phyloP scores from a whole-genome alignment of 1,140 invertebrate genomes.

The Cotesia chilonis region DNA sequence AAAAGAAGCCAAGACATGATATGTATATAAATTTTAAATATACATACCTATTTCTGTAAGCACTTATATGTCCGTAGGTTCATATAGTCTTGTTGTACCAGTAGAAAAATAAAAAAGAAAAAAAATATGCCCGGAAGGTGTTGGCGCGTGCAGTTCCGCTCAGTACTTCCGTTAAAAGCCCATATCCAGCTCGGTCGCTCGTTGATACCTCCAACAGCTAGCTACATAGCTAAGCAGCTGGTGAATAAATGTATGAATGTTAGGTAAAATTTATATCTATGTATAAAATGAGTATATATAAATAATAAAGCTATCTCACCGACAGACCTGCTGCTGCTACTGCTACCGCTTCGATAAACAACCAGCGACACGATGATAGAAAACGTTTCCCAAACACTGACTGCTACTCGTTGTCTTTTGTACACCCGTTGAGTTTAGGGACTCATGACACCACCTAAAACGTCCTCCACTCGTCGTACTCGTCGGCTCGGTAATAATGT shows the following conservation, averaged over 20 bases:
- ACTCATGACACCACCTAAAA: neutral
- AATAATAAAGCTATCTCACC: neutral
- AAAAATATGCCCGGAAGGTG: constrained; percentile 46
- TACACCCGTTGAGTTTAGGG: neutral
- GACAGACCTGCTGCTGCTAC: constrained; percentile 9
- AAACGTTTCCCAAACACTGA: constrained; percentile 1
- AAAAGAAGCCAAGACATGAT: neutral
- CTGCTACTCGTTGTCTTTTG: too few relatives aligned
- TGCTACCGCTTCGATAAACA: constrained; percentile 48
- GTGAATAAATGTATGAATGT: too few relatives aligned
- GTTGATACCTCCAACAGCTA: too few relatives aligned
- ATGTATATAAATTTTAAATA: too few relatives aligned
- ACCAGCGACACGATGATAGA: constrained; percentile 30
- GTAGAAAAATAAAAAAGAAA: constrained; percentile 31
- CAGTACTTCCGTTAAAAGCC: constrained; percentile 49
- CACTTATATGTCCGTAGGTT: neutral
- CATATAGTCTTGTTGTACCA: neutral
- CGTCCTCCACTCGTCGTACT: neutral
- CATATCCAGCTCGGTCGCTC: too few relatives aligned
- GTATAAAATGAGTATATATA: neutral
- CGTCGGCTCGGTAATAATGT: too few relatives aligned
- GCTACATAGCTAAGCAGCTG: too few relatives aligned
- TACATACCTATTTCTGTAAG: neutral
- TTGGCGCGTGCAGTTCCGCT: constrained; percentile 55
- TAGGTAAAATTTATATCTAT: constrained; percentile 21